Conservation (phyloP, 2,113 vertebrate species). For the Formicarius rufipectus region DNA sequence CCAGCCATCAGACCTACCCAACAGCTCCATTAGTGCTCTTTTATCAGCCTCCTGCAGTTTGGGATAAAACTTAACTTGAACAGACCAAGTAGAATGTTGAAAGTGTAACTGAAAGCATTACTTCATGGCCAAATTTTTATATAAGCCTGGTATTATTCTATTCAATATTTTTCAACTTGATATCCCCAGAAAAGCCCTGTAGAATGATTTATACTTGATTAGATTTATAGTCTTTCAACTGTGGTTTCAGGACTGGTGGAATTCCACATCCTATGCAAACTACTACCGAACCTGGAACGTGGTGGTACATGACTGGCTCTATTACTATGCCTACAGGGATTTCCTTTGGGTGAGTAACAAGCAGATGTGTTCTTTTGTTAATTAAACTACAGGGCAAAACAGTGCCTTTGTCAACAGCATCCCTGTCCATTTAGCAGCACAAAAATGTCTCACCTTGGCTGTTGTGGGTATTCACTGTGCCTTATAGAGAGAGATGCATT, state of each 20-base stretch:
- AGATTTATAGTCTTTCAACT: not conserved
- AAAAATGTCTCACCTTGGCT: not conserved
- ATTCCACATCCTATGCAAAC: conserved; percentile 86
- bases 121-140: not conserved
- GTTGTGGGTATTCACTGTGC: not conserved
- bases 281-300: conserved; percentile 87
- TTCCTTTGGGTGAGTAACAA: conserved; percentile 79
- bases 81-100: not conserved
- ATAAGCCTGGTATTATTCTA: not conserved
- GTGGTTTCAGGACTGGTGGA: conserved; percentile 84
- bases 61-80: not conserved
- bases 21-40: not conserved
- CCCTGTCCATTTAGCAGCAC: not conserved
- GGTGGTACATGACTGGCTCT: conserved; percentile 86
- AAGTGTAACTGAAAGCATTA: not conserved
- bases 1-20: not conserved
- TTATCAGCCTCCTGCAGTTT: not conserved
- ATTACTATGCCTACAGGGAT: conserved; percentile 84
- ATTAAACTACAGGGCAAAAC: not conserved
- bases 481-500: not conserved
- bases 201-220: not conserved
- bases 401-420: not conserved
- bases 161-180: not conserved
- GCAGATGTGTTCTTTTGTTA: not conserved
- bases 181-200: not conserved